Evolutionary conservation across 2,888 invertebrate species (phyloP).

Genomic region (Muschampia plurimacula): DNA sequence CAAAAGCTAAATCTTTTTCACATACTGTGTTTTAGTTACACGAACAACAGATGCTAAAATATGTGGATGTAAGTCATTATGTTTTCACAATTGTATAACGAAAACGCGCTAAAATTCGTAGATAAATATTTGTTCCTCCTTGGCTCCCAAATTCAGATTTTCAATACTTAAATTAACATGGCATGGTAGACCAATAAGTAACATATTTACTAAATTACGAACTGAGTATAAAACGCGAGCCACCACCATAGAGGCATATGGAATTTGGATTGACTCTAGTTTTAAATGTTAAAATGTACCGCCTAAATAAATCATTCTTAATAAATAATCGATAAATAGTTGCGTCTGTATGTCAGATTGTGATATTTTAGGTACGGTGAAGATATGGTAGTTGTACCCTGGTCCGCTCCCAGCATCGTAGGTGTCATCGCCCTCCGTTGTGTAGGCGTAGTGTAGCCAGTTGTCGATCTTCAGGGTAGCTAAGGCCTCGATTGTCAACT

Average conservation of each 20-base stretch:
- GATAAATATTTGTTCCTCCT: conserved; percentile 63
- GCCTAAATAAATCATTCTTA: conserved; percentile 47
- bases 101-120: conserved; percentile 52
- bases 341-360: conserved; percentile 39
- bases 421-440: conserved; percentile 69
- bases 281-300: conserved; percentile 46
- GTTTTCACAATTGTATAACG: conserved; percentile 68
- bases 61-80: conserved; percentile 41
- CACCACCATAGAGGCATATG: conserved; percentile 71
- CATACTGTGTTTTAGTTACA: background rate
- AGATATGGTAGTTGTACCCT: conserved; percentile 48
- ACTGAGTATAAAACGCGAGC: conserved; percentile 61
- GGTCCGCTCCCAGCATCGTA: conserved; percentile 60
- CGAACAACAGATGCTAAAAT: background rate
- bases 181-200: conserved; percentile 75
- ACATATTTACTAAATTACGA: conserved; percentile 54
- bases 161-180: conserved; percentile 61
- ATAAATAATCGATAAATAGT: conserved; percentile 50
- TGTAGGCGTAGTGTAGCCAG: conserved; percentile 68
- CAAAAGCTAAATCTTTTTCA: conserved; percentile 19
- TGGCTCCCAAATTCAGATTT: conserved; percentile 71
- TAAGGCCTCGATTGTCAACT: conserved; percentile 64
- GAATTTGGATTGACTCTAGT: conserved; percentile 58
- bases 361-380: conserved; percentile 58
- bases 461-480: conserved; percentile 67